phyloP scores from a whole-genome alignment of 2,888 invertebrate genomes.

The Spodoptera exigua region DNA sequence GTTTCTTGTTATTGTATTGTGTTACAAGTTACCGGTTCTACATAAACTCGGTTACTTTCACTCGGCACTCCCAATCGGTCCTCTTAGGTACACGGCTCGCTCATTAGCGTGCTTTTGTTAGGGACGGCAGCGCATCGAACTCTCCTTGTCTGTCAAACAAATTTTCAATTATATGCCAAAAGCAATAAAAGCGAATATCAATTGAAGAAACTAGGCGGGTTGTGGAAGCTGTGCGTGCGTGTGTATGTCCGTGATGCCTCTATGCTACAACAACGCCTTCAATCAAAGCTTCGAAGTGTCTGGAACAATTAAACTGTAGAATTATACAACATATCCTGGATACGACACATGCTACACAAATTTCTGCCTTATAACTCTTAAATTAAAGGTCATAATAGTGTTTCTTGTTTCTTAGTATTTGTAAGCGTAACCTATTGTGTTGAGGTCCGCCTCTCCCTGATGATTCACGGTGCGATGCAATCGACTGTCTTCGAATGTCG shows the following conservation, averaged over 20 bases:
- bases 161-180: no score
- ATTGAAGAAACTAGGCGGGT: no score
- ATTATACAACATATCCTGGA: conserved; percentile 48
- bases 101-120: conserved; percentile 86
- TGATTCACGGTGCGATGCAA: conserved; percentile 56
- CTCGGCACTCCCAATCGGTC: conserved; percentile 73
- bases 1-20: conserved; percentile 46
- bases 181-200: no score
- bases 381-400: conserved; percentile 36
- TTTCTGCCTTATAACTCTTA: conserved; percentile 43
- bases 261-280: conserved; percentile 65
- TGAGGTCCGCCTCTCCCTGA: conserved; percentile 53
- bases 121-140: conserved; percentile 6
- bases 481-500: conserved; percentile 34
- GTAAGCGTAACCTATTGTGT: conserved; percentile 62
- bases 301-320: conserved; percentile 52
- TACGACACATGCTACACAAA: conserved; percentile 26
- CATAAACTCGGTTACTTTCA: conserved; percentile 75
- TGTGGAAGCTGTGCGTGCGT: no score
- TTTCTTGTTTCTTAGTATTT: conserved; percentile 55
- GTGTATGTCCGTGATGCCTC: conserved; percentile 60
- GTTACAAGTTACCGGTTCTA: conserved; percentile 55
- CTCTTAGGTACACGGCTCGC: conserved; percentile 79
- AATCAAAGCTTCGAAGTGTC: conserved; percentile 77
- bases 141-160: no score